These are phyloP conservation scores for Gymnocephalus cernua DNA, from an alignment of 2,113 vertebrate species.

Conservation along the genomic window DNA sequence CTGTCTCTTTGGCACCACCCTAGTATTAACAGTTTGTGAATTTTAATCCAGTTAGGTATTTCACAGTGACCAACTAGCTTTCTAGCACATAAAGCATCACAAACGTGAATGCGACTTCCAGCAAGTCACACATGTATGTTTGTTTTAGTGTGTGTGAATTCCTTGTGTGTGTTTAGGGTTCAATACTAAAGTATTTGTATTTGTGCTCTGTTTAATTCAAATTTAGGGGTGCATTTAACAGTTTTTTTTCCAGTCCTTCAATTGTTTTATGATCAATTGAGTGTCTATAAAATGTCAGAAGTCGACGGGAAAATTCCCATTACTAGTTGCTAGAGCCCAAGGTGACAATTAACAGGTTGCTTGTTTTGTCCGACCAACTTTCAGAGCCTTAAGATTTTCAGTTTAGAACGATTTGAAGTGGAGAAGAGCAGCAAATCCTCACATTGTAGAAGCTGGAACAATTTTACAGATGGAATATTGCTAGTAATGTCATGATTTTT, in stretches of 20 bases:
- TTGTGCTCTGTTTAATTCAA: background rate
- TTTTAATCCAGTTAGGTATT: conserved; percentile 80
- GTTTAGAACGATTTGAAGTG: background rate
- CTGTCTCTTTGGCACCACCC: conserved; percentile 12
- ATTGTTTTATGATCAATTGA: background rate
- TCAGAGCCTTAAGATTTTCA: background rate
- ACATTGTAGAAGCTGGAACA: background rate
- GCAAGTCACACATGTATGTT: background rate
- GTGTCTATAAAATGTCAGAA: background rate
- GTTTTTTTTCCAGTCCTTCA: background rate
- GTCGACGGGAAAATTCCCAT: too few species aligned
- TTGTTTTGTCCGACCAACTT: background rate
- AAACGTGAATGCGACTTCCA: background rate
- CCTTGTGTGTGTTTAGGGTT: background rate
- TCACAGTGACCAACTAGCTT: conserved; percentile 70
- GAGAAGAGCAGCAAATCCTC: background rate
- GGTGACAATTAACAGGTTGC: too few species aligned
- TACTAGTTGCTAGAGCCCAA: background rate
- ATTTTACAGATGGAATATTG: background rate
- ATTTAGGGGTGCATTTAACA: background rate
- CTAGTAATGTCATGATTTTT: background rate
- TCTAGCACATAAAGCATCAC: conserved; percentile 34
- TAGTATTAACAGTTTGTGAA: conserved; percentile 34
- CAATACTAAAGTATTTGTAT: background rate
- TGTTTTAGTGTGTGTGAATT: background rate